phyloP scores from a whole-genome alignment of 2,888 invertebrate species.

The Acrobasis suavella region DNA sequence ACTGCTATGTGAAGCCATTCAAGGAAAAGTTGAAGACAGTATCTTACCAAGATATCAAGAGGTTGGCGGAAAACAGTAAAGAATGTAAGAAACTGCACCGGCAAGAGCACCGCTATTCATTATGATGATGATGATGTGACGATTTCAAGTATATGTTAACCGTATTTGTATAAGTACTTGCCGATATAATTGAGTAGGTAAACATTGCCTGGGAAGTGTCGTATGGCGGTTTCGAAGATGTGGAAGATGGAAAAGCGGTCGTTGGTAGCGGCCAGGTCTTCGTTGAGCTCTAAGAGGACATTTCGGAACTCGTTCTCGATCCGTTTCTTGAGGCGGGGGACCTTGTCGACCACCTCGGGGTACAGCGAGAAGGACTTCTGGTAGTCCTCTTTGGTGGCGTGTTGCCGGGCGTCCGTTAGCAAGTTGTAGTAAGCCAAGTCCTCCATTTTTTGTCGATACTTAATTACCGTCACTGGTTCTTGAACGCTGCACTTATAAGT shows the following conservation, averaged over 20 bases:
- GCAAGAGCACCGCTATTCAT: too few relatives aligned
- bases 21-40: too few relatives aligned
- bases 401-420: neutral
- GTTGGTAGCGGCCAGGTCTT: neutral
- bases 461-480: neutral
- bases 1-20: too few relatives aligned
- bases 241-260: neutral
- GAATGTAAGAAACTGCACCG: too few relatives aligned
- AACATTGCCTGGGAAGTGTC: conserved; percentile 8
- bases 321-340: neutral
- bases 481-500: neutral
- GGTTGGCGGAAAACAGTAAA: too few relatives aligned
- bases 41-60: too few relatives aligned
- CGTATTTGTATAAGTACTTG: conserved; percentile 55
- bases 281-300: neutral
- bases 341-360: neutral
- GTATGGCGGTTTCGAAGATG: conserved; percentile 4
- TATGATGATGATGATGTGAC: too few relatives aligned
- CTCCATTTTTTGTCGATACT: neutral
- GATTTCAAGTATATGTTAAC: conserved; percentile 47
- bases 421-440: neutral
- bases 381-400: neutral
- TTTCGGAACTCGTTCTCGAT: neutral
- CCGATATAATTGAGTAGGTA: conserved; percentile 19
- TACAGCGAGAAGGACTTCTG: neutral